Evolutionary conservation across 2,113 vertebrate genomes (phyloP).

Genomic region (Cyprinodon brontotheroides): DNA sequence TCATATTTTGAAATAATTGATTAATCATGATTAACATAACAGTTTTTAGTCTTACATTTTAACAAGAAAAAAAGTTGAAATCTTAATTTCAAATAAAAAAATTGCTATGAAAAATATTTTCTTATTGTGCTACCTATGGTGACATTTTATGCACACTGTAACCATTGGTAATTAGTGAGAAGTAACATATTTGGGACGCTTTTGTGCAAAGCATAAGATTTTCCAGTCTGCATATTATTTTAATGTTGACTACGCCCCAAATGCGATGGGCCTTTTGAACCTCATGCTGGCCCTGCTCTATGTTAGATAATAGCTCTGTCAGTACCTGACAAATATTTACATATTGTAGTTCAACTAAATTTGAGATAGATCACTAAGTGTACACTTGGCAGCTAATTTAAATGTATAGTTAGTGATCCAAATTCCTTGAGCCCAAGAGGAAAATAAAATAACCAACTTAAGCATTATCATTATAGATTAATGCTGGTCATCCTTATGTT

Average conservation of each 20-base stretch:
- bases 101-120: no score
- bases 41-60: no score
- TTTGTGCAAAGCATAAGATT: background rate
- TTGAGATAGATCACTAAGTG: background rate
- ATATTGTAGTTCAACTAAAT: background rate
- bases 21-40: no score
- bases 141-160: background rate
- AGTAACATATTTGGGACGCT: background rate
- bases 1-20: no score
- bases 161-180: background rate
- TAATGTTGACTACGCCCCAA: background rate
- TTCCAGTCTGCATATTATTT: background rate
- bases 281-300: background rate
- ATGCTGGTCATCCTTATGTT: slow-evolving; percentile 19
- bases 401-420: background rate
- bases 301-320: background rate
- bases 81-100: no score
- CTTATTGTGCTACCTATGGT: no score
- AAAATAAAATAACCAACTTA: background rate
- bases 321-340: background rate
- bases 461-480: slow-evolving; percentile 1
- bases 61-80: no score
- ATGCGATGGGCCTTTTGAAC: background rate
- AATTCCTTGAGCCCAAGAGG: background rate
- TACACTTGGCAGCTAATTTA: background rate